These are phyloP conservation scores for Automeris io DNA, from an alignment of 2,888 invertebrate genomes.

Conservation along the genomic window DNA sequence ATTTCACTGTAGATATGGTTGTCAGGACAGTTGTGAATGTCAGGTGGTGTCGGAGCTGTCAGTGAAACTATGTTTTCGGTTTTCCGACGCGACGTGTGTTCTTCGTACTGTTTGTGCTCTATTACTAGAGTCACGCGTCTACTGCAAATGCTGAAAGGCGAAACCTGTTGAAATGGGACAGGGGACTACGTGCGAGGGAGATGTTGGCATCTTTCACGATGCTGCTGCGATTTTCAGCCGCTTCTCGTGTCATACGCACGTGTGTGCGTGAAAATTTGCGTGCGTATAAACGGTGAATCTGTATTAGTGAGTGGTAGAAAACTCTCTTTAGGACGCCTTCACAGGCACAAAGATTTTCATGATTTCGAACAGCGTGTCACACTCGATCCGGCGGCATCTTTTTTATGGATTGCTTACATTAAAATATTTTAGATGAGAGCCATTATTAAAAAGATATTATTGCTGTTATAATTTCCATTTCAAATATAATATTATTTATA, in stretches of 20 bases:
- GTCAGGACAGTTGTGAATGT: conserved; percentile 55
- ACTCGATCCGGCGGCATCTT: neutral
- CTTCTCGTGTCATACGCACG: conserved; percentile 57
- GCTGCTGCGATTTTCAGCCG: conserved; percentile 55
- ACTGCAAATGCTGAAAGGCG: conserved; percentile 71
- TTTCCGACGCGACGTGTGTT: conserved; percentile 64
- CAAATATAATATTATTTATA: too few species aligned
- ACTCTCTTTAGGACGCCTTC: conserved; percentile 69
- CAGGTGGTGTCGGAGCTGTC: conserved; percentile 66
- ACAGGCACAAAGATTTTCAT: conserved; percentile 57
- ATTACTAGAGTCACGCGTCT: conserved; percentile 71
- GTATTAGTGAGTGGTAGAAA: conserved; percentile 74
- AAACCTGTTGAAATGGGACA: conserved; percentile 76
- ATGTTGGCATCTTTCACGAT: conserved; percentile 28
- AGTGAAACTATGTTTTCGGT: conserved; percentile 70
- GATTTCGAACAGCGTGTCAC: conserved; percentile 32
- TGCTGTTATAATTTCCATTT: too few species aligned
- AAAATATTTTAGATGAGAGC: too few species aligned
- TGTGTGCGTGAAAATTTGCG: conserved; percentile 71
- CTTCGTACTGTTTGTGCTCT: conserved; percentile 67
- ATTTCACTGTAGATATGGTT: conserved; percentile 46
- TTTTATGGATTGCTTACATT: too few species aligned
- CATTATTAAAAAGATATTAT: too few species aligned
- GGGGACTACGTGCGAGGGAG: conserved; percentile 55
- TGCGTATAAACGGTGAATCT: conserved; percentile 53